Evolutionary conservation across 2,888 invertebrate species (phyloP).

Genomic region (Drosophila paranaensis): DNA sequence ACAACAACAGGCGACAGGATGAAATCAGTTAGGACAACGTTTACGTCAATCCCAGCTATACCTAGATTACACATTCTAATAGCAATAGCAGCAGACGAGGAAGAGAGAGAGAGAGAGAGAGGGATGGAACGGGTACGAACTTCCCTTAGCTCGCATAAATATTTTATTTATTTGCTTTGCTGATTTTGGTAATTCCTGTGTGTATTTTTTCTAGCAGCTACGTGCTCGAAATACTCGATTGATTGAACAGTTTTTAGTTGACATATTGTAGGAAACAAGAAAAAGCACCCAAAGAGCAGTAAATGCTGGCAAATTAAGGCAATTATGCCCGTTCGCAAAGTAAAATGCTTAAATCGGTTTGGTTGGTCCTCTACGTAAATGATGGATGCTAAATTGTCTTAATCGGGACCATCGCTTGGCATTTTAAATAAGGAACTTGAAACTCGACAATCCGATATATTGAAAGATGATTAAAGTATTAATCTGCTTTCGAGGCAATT

Average conservation of each 20-base stretch:
- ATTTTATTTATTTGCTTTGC: constrained; percentile 78
- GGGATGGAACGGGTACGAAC: constrained; percentile 1
- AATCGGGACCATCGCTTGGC: too few relatives aligned
- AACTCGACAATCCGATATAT: too few relatives aligned
- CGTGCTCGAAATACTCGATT: constrained; percentile 63
- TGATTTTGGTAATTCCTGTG: constrained; percentile 61
- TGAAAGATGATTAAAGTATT: too few relatives aligned
- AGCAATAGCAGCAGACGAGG: constrained; percentile 4
- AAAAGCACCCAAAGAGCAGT: not conserved
- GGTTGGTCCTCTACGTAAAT: not conserved
- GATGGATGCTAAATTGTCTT: not conserved
- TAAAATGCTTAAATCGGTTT: too few relatives aligned
- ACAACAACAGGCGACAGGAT: constrained; percentile 45
- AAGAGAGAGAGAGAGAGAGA: not conserved
- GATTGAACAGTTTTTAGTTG: constrained; percentile 52
- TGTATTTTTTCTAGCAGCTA: constrained; percentile 39
- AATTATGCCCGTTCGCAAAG: constrained; percentile 17
- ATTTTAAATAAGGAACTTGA: not conserved
- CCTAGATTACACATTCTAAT: constrained; percentile 48
- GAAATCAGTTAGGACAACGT: constrained; percentile 74
- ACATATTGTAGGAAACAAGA: constrained; percentile 37
- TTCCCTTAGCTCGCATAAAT: constrained; percentile 59
- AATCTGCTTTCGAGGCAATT: too few relatives aligned
- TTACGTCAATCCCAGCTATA: constrained; percentile 63
- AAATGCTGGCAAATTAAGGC: constrained; percentile 26